Percentiles rank a stretch among this genome's conserved stretches.
These are phyloP conservation scores for Lasioglossum baleicum DNA, from an alignment of 1,140 invertebrate species.

Conservation along the genomic window DNA sequence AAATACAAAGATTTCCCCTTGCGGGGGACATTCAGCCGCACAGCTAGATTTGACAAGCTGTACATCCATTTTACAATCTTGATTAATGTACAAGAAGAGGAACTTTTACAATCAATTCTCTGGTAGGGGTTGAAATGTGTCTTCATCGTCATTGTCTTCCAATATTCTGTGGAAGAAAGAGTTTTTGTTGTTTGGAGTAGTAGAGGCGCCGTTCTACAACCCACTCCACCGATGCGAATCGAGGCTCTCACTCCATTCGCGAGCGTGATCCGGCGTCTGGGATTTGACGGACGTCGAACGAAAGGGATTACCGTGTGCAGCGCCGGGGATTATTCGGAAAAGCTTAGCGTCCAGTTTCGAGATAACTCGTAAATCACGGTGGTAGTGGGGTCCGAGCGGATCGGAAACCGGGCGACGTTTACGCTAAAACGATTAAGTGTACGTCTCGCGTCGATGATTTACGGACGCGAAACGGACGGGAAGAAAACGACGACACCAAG, in stretches of 20 bases:
- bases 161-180: no score
- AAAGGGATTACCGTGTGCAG: background rate
- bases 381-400: background rate
- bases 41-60: no score
- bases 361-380: conserved; percentile 33
- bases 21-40: no score
- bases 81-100: no score
- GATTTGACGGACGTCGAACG: background rate
- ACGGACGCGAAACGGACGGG: conserved; percentile 6
- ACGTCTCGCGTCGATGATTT: conserved; percentile 49
- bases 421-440: conserved; percentile 48
- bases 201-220: no score
- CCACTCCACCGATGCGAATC: no score
- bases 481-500: conserved; percentile 21
- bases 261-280: background rate
- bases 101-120: no score
- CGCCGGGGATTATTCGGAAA: conserved; percentile 10
- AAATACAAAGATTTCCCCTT: no score
- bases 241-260: background rate
- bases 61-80: no score
- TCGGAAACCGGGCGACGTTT: conserved; percentile 33
- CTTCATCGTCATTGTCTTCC: no score
- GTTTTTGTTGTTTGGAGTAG: no score
- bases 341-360: background rate
- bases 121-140: no score